Conservation (phyloP, 2,888 invertebrate species). For the Drosophila stalkeri region DNA sequence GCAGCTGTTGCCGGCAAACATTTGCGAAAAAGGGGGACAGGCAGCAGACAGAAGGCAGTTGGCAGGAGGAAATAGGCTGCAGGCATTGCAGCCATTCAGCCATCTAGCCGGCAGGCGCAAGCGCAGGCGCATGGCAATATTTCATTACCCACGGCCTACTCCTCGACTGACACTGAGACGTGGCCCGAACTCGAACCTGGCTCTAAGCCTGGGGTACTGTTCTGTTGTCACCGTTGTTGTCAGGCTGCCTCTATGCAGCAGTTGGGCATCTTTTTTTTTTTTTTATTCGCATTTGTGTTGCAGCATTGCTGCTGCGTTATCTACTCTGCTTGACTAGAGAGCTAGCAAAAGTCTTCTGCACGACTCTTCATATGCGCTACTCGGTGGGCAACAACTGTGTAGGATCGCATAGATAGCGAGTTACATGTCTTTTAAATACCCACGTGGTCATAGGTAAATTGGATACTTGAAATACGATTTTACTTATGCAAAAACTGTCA, state of each 20-base stretch:
- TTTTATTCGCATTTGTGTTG: slow-evolving; percentile 58
- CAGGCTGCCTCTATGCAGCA: slow-evolving; percentile 37
- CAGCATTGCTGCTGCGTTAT: slow-evolving; percentile 48
- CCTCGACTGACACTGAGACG: slow-evolving; percentile 49
- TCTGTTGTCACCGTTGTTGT: slow-evolving; percentile 26
- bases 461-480: background rate
- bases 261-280: slow-evolving; percentile 41
- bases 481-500: too few species aligned
- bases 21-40: slow-evolving; percentile 46
- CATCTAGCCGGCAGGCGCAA: slow-evolving; percentile 51
- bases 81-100: slow-evolving; percentile 33
- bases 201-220: slow-evolving; percentile 18
- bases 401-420: slow-evolving; percentile 43
- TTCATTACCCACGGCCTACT: slow-evolving; percentile 76
- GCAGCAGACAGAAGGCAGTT: background rate
- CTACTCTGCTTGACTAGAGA: slow-evolving; percentile 44
- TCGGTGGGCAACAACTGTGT: slow-evolving; percentile 45
- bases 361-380: slow-evolving; percentile 42
- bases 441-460: slow-evolving; percentile 21
- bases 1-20: slow-evolving; percentile 76
- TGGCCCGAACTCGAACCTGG: slow-evolving; percentile 15
- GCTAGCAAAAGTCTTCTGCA: slow-evolving; percentile 33
- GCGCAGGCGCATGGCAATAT: slow-evolving; percentile 73
- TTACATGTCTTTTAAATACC: slow-evolving; percentile 51
- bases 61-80: slow-evolving; percentile 31